Conservation (phyloP, 2,888 invertebrate species). For the Ligdia adustata region DNA sequence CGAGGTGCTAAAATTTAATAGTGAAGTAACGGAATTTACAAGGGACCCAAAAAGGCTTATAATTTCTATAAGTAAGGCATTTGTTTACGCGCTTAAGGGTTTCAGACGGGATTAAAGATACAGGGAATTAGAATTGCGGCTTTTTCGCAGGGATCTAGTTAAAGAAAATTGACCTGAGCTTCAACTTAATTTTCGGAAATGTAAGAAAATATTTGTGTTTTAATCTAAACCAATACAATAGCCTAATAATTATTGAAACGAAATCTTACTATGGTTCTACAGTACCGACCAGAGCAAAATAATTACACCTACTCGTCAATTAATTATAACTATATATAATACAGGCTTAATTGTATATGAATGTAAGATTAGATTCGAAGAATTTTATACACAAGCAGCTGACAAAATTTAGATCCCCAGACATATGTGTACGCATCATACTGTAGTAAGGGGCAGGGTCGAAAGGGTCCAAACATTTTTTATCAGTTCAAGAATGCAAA, state of each 20-base stretch:
- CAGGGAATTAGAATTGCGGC: constrained; percentile 28
- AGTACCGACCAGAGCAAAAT: no score
- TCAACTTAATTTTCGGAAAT: neutral
- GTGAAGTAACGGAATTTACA: constrained; percentile 30
- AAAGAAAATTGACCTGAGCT: constrained; percentile 15
- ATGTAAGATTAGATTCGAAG: no score
- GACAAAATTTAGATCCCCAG: no score
- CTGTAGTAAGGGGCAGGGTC: constrained; percentile 42
- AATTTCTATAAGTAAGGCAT: constrained; percentile 37
- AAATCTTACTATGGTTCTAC: neutral
- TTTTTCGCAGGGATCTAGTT: constrained; percentile 31
- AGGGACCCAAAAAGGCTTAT: constrained; percentile 16
- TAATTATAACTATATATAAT: no score
- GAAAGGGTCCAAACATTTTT: constrained; percentile 48
- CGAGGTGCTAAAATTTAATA: constrained; percentile 53
- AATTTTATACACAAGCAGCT: no score
- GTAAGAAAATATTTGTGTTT: neutral
- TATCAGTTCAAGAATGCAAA: constrained; percentile 39
- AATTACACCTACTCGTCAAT: no score
- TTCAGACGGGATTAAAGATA: constrained; percentile 29
- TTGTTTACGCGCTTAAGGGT: constrained; percentile 31
- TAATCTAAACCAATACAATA: no score
- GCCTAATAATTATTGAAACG: no score
- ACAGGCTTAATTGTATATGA: no score
- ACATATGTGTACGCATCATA: neutral